Conservation (phyloP, 2,797 vertebrate species). For the Phaenicophaeus curvirostris region DNA sequence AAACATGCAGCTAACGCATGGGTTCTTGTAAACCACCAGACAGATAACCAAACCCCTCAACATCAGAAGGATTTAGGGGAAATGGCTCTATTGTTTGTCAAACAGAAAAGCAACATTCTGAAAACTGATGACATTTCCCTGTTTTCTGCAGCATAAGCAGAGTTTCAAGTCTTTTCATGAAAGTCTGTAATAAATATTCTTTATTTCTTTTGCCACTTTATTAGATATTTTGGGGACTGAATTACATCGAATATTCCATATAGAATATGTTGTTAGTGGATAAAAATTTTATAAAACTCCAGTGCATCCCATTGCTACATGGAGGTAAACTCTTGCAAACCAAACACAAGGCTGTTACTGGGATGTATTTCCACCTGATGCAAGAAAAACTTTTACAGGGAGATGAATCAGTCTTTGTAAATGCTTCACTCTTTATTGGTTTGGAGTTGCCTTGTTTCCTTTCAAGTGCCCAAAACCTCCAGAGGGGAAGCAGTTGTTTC, state of each 20-base stretch:
- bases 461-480: constrained; percentile 56
- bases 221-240: neutral
- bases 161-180: neutral
- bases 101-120: neutral
- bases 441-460: constrained; percentile 31
- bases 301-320: neutral
- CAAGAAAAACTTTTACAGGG: constrained; percentile 13
- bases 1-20: neutral
- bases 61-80: neutral
- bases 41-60: neutral
- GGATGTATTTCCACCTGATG: neutral
- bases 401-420: constrained; percentile 58
- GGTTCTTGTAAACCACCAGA: neutral
- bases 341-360: neutral
- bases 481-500: constrained; percentile 80
- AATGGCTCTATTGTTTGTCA: neutral
- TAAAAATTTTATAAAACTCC: neutral
- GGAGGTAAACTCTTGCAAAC: constrained; percentile 5
- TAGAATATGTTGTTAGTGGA: neutral
- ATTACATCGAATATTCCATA: neutral
- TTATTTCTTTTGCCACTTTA: neutral
- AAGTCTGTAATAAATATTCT: neutral
- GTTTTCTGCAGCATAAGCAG: neutral
- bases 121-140: neutral
- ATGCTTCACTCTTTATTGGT: constrained; percentile 65